Evolutionary conservation across 2,797 vertebrate genomes (phyloP).

Genomic region (Microcaecilia unicolor): DNA sequence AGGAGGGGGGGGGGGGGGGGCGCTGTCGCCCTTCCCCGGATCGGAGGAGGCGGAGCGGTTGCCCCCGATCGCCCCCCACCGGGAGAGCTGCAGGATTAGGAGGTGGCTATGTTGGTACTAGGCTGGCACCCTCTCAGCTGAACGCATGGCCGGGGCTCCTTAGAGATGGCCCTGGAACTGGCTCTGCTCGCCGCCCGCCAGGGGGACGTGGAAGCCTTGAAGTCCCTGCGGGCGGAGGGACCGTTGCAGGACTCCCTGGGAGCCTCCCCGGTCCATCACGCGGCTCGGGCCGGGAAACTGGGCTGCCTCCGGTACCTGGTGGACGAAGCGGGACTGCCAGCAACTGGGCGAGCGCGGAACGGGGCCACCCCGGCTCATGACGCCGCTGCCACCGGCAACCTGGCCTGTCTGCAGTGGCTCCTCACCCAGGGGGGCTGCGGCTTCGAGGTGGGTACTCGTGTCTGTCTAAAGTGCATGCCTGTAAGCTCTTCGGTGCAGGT

Average conservation of each 20-base stretch:
- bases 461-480: too few species aligned
- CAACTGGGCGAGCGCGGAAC: slow-evolving; percentile 67
- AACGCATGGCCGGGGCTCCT: not conserved
- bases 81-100: not conserved
- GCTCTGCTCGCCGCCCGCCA: slow-evolving; percentile 73
- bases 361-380: slow-evolving; percentile 88
- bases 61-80: too few species aligned
- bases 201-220: slow-evolving; percentile 73
- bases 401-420: slow-evolving; percentile 87
- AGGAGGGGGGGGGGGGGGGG: too few species aligned
- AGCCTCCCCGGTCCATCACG: slow-evolving; percentile 80
- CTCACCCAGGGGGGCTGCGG: slow-evolving; percentile 75
- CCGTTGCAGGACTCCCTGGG: slow-evolving; percentile 69
- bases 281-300: slow-evolving; percentile 80
- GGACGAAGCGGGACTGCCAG: slow-evolving; percentile 68
- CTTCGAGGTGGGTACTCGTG: slow-evolving; percentile 60
- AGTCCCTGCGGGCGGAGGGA: slow-evolving; percentile 55
- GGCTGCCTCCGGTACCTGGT: slow-evolving; percentile 78
- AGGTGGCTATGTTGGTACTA: not conserved
- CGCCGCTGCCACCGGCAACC: slow-evolving; percentile 87
- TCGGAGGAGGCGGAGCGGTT: too few species aligned
- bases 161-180: slow-evolving; percentile 67
- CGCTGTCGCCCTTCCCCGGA: too few species aligned
- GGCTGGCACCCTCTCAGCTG: slow-evolving; percentile 3
- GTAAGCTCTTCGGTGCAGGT: too few species aligned